Base-by-base conservation (phyloP, 2,113 vertebrate genomes). In the Daubentonia madagascariensis region DNA sequence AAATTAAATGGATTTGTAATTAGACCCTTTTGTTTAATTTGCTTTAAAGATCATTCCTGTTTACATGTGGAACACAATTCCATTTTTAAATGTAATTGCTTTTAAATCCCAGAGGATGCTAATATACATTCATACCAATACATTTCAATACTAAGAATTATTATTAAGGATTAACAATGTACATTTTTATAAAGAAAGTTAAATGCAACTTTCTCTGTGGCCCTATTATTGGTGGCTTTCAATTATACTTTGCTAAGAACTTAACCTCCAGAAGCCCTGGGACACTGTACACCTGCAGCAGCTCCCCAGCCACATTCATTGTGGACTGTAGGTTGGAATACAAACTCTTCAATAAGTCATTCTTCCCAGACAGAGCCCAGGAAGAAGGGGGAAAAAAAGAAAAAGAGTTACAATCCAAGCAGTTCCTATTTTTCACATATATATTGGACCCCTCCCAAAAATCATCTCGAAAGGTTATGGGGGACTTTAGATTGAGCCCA, bases 11-110 rank as follows among this genome's bases (percentile, higher is more conserved):
- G 95, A 98, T 98, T 98, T 98, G 97, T 97, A 99, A 98, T 98
- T 98, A 98, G 96, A 91, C 63, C 43, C 68, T 98, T 76, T 98
- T 98, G 98, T 98, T 99, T 98, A 98, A 98, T 98, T 98, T 98
- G 96, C 93, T 98, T 98, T 98, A 98, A 98, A 98, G 96, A 97
- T 98, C 98, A 98, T 97, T 98, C 91, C 85, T 98, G 97, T 98
- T 98, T 99, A 91, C 97, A 86, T 78, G 92, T 97, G 76, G 97
- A 96, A 89, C 70, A 4, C 84, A 98, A 97, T 98, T 97, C 87
- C 96, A 96, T 98, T 98, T 97, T 98, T 45, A 97, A 98, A 97
- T 94, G 86, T 98, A 98, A 99, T 99, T 98, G 98, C 97, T 98
- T 98, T 97, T 98, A 97, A 98, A 98, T 98, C 98, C 98, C 98